Conservation (phyloP, 2,888 invertebrate genomes). For the Chrysina gloriosa region DNA sequence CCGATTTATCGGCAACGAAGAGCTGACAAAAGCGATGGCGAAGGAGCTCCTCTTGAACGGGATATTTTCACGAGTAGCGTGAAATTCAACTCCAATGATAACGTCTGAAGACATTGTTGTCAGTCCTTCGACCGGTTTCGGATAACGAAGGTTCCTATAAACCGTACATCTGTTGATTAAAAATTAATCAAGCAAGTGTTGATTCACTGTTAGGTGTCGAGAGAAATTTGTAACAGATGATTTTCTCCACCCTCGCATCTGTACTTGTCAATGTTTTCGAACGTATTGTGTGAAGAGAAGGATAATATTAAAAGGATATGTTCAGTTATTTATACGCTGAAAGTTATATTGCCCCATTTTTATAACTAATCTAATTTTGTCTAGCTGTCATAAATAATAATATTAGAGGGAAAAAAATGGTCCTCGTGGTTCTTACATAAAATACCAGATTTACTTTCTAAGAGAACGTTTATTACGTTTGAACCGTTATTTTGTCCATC, state of each 20-base stretch:
- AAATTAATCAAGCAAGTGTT: conserved; percentile 30
- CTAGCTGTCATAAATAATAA: too few species aligned
- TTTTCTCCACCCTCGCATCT: neutral
- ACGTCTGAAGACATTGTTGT: conserved; percentile 26
- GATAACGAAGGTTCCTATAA: conserved; percentile 11
- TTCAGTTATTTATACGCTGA: too few species aligned
- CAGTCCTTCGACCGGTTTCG: conserved; percentile 24
- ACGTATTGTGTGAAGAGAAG: too few species aligned
- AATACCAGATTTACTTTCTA: too few species aligned
- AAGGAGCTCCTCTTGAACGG: neutral
- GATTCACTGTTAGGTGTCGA: conserved; percentile 16
- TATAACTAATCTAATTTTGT: too few species aligned
- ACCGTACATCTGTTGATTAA: conserved; percentile 29
- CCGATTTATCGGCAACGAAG: conserved; percentile 27
- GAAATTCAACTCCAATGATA: conserved; percentile 26
- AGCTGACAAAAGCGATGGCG: conserved; percentile 24
- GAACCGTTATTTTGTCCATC: too few species aligned
- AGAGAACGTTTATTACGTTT: too few species aligned
- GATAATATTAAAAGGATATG: too few species aligned
- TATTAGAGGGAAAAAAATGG: too few species aligned
- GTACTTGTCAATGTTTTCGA: neutral
- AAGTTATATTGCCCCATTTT: too few species aligned
- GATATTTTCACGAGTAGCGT: conserved; percentile 30
- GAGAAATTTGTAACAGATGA: conserved; percentile 10
- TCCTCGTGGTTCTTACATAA: too few species aligned